Evolutionary conservation across 2,888 invertebrate genomes (phyloP).

Genomic region (Zygaena filipendulae): DNA sequence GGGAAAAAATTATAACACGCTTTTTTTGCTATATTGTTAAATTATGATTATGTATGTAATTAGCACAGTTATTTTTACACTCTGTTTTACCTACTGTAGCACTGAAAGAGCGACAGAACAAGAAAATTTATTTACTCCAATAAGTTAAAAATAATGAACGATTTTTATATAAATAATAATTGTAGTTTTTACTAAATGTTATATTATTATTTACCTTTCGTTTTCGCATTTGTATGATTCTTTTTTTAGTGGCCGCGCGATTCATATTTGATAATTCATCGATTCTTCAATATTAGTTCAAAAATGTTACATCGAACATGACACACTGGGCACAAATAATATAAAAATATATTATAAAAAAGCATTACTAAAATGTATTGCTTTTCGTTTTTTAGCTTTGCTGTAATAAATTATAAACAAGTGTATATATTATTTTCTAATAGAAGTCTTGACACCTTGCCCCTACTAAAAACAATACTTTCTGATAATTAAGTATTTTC

Average conservation of each 20-base stretch:
- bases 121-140: slow-evolving; percentile 68
- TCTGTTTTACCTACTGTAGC: slow-evolving; percentile 48
- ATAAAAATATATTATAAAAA: no score
- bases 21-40: no score
- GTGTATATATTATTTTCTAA: no score
- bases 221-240: slow-evolving; percentile 65
- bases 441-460: no score
- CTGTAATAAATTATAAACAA: no score
- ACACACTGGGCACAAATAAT: slow-evolving; percentile 67
- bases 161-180: slow-evolving; percentile 51
- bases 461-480: no score
- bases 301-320: slow-evolving; percentile 67
- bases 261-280: no score
- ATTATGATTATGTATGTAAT: slow-evolving; percentile 13
- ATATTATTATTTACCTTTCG: slow-evolving; percentile 57
- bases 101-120: slow-evolving; percentile 66
- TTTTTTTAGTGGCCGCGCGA: slow-evolving; percentile 66
- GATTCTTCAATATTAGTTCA: no score
- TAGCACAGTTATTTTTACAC: slow-evolving; percentile 55
- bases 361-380: no score
- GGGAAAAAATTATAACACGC: no score
- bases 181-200: slow-evolving; percentile 52
- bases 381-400: no score
- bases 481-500: no score
- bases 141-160: slow-evolving; percentile 30